phyloP scores from a whole-genome alignment of 2,888 invertebrate species.

The Xanthorhoe designata region DNA sequence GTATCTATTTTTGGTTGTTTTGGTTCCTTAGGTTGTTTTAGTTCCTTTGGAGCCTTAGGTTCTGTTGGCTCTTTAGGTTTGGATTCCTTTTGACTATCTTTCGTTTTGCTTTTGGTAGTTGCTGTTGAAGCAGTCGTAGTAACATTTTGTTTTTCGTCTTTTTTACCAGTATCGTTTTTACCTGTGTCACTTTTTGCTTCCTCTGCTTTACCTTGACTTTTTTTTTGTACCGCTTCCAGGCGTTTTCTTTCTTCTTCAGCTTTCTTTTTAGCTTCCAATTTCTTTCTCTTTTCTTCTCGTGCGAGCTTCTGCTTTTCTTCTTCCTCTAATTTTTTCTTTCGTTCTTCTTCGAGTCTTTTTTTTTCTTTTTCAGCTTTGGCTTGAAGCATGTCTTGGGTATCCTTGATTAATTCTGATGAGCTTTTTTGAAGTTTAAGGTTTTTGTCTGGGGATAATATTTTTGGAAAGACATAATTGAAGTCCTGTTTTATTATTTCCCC shows the following conservation, averaged over 20 bases:
- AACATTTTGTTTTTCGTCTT: constrained; percentile 11
- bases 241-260: constrained; percentile 17
- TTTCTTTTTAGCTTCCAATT: constrained; percentile 24
- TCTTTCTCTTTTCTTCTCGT: constrained; percentile 39
- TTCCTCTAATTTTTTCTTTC: constrained; percentile 35
- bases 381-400: constrained; percentile 55
- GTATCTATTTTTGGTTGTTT: constrained; percentile 20
- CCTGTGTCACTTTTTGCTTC: neutral
- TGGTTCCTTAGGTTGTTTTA: constrained; percentile 4
- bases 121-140: constrained; percentile 16
- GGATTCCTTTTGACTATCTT: constrained; percentile 22
- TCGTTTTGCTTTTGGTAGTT: constrained; percentile 17
- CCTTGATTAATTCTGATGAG: constrained; percentile 64
- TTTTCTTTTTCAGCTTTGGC: constrained; percentile 44
- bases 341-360: constrained; percentile 36
- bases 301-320: constrained; percentile 36
- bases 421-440: constrained; percentile 42
- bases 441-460: constrained; percentile 32
- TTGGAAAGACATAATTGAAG: constrained; percentile 62
- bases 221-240: constrained; percentile 13
- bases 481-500: constrained; percentile 46
- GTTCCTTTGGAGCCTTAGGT: constrained; percentile 3
- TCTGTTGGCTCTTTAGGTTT: constrained; percentile 4
- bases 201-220: constrained; percentile 1
- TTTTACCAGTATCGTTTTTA: constrained; percentile 8